Percentiles rank a stretch among this genome's conserved stretches.
Conservation (phyloP, 2,113 vertebrate species). For the Mystacornis crossleyi region DNA sequence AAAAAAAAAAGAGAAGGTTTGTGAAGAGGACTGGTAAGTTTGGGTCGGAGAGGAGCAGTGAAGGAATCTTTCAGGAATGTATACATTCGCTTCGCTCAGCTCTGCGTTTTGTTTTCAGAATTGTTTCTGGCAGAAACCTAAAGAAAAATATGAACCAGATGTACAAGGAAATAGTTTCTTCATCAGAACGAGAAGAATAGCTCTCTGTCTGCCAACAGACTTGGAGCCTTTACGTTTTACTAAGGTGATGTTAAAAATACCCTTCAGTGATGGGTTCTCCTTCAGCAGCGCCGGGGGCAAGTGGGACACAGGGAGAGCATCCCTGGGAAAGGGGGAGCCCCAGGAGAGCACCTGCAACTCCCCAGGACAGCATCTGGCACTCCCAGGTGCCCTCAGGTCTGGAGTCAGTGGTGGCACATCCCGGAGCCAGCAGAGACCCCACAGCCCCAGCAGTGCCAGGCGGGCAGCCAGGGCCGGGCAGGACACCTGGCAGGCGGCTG, state of each 20-base stretch:
- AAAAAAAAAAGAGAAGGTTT: background rate
- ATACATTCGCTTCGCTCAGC: slow-evolving; percentile 49
- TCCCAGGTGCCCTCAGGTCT: background rate
- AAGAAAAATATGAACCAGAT: slow-evolving; percentile 83
- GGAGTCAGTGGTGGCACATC: background rate
- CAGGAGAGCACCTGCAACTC: background rate
- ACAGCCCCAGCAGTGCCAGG: rapidly evolving
- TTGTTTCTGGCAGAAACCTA: slow-evolving; percentile 78
- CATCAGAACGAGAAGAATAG: slow-evolving; percentile 67
- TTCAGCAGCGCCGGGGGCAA: rapidly evolving
- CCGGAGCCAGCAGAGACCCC: background rate
- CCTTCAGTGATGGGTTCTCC: background rate
- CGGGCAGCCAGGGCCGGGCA: background rate
- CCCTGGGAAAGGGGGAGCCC: rapidly evolving
- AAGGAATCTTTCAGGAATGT: slow-evolving; percentile 73
- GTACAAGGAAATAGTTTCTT: slow-evolving; percentile 74
- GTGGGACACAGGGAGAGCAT: rapidly evolving
- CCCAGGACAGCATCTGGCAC: rapidly evolving
- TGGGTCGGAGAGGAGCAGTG: slow-evolving; percentile 25
- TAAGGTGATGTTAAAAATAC: slow-evolving; percentile 59
- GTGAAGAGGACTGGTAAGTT: slow-evolving; percentile 36
- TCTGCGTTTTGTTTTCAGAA: slow-evolving; percentile 76
- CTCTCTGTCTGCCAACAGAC: slow-evolving; percentile 66
- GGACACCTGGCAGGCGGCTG: background rate
- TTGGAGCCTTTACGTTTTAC: slow-evolving; percentile 11